phyloP scores from a whole-genome alignment of 1,140 invertebrate genomes.

The Saccostrea echinata region DNA sequence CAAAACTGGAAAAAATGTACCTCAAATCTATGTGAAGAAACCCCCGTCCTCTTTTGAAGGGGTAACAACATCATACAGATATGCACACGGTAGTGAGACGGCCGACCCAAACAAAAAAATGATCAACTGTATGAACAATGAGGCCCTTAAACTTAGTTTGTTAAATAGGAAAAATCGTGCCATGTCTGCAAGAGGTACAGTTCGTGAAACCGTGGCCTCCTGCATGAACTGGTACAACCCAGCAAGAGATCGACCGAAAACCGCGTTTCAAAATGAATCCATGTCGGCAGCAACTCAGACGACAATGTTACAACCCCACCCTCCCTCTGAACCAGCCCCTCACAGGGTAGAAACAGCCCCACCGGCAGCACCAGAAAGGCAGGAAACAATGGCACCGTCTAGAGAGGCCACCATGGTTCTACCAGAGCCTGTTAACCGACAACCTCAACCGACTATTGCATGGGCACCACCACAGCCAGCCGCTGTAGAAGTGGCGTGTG shows the following conservation, averaged over 20 bases:
- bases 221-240: slow-evolving; percentile 72
- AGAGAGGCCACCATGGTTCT: slow-evolving; percentile 2
- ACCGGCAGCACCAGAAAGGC: slow-evolving; percentile 21
- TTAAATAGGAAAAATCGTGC: slow-evolving; percentile 65
- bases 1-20: slow-evolving; percentile 47
- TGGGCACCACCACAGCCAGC: slow-evolving; percentile 39
- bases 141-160: slow-evolving; percentile 68
- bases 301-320: slow-evolving; percentile 12
- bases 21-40: slow-evolving; percentile 67
- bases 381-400: not conserved
- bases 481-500: not conserved
- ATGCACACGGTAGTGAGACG: slow-evolving; percentile 67
- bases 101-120: slow-evolving; percentile 67
- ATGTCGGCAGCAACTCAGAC: slow-evolving; percentile 47
- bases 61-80: slow-evolving; percentile 74
- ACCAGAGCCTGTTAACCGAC: not conserved
- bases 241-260: slow-evolving; percentile 37
- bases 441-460: slow-evolving; percentile 33
- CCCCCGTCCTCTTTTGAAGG: slow-evolving; percentile 75
- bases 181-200: slow-evolving; percentile 60
- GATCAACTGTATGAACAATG: slow-evolving; percentile 72
- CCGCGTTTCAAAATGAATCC: slow-evolving; percentile 27
- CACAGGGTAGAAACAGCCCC: not conserved
- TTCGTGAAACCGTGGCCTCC: slow-evolving; percentile 73
- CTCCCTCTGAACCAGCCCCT: slow-evolving; percentile 18